phyloP scores from a whole-genome alignment of 2,797 vertebrate species.

The Microctenopoma lineatum region DNA sequence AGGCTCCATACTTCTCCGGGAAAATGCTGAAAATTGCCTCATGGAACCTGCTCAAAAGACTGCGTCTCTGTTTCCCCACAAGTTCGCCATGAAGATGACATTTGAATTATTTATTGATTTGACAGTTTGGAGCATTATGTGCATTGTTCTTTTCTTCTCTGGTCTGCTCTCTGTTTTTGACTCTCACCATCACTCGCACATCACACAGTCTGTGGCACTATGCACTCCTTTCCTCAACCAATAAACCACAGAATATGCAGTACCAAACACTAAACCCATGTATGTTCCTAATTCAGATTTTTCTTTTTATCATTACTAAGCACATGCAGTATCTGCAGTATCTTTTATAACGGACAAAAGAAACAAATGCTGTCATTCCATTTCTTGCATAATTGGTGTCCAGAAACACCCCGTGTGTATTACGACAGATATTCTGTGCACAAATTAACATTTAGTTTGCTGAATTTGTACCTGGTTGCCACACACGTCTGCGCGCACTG shows the following conservation, averaged over 20 bases:
- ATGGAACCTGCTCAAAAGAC: conserved; percentile 26
- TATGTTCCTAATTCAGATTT: too few relatives aligned
- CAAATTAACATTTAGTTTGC: too few relatives aligned
- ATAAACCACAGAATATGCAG: not conserved
- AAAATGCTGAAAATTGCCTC: conserved; percentile 60
- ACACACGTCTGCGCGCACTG: not conserved
- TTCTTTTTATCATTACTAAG: too few relatives aligned
- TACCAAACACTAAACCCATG: too few relatives aligned
- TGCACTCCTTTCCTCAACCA: not conserved
- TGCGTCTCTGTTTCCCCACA: conserved; percentile 19
- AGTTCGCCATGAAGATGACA: not conserved
- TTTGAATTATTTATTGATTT: not conserved
- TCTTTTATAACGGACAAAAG: not conserved
- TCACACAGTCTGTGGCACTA: too few relatives aligned
- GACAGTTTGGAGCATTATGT: not conserved
- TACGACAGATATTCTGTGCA: too few relatives aligned
- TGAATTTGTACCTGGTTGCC: not conserved
- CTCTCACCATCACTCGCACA: conserved; percentile 18
- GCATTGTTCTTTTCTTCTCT: not conserved
- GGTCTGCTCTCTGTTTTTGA: not conserved
- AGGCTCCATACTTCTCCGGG: conserved; percentile 52
- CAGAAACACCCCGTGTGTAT: too few relatives aligned
- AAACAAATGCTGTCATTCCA: not conserved
- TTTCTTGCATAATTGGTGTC: not conserved
- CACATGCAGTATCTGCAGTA: too few relatives aligned